These are phyloP conservation scores for Ellobium chinense DNA, from an alignment of 2,888 invertebrate species.

Conservation along the genomic window DNA sequence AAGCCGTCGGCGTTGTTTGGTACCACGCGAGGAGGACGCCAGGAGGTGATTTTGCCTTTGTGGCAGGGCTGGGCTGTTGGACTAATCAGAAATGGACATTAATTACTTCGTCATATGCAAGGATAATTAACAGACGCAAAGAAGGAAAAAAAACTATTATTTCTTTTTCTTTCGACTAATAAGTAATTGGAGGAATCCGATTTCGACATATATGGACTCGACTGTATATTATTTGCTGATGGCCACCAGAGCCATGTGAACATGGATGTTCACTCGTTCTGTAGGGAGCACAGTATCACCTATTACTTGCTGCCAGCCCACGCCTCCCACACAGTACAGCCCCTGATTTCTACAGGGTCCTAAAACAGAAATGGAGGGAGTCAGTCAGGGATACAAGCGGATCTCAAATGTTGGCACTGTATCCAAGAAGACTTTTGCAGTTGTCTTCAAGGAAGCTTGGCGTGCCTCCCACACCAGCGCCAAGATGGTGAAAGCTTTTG, in stretches of 20 bases:
- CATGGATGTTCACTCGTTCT: neutral
- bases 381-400: neutral
- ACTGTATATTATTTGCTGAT: neutral
- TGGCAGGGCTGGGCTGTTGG: too few species aligned
- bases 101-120: too few species aligned
- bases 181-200: too few species aligned
- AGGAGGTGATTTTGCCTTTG: too few species aligned
- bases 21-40: too few species aligned
- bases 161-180: too few species aligned
- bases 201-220: too few species aligned
- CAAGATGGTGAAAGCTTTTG: neutral
- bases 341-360: neutral
- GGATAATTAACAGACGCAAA: too few species aligned
- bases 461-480: neutral
- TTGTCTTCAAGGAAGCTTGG: neutral
- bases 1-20: too few species aligned
- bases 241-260: slow-evolving; percentile 5
- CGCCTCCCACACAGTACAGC: neutral
- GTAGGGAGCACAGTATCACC: neutral
- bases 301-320: neutral
- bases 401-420: neutral
- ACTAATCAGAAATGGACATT: too few species aligned
- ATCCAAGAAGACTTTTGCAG: neutral
- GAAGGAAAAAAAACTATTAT: too few species aligned
- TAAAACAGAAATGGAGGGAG: neutral